Percentiles rank a stretch among this genome's conserved stretches.
phyloP scores from a whole-genome alignment of 2,113 vertebrate species.

The Gasterosteus aculeatus region DNA sequence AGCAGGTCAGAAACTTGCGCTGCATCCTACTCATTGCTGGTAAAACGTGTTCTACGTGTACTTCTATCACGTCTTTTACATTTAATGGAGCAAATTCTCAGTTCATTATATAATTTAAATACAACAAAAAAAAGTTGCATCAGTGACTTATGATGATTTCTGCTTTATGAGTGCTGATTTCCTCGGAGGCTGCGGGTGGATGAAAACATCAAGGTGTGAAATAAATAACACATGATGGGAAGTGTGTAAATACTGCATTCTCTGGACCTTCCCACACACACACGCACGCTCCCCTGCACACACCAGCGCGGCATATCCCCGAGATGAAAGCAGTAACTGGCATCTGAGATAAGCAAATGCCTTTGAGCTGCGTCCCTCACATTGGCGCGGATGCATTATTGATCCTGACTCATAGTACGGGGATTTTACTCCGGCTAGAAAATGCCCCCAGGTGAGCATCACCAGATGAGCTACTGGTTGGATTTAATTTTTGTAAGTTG shows the following conservation, averaged over 20 bases:
- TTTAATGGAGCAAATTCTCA: slow-evolving; percentile 15
- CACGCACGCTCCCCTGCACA: slow-evolving; percentile 50
- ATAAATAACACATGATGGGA: slow-evolving; percentile 74
- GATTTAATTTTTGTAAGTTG: slow-evolving; percentile 44
- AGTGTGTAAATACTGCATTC: slow-evolving; percentile 75
- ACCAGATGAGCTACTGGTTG: slow-evolving; percentile 61
- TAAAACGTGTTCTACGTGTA: slow-evolving; percentile 10
- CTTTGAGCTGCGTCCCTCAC: slow-evolving; percentile 78
- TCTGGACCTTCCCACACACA: slow-evolving; percentile 44
- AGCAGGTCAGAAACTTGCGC: background rate
- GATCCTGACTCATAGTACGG: slow-evolving; percentile 75
- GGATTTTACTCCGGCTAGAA: slow-evolving; percentile 65
- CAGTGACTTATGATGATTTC: slow-evolving; percentile 60
- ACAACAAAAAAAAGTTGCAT: slow-evolving; percentile 30
- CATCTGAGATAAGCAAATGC: slow-evolving; percentile 80
- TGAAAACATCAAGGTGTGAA: slow-evolving; percentile 79
- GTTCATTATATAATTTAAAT: slow-evolving; percentile 38
- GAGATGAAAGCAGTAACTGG: slow-evolving; percentile 80
- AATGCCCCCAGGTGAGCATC: slow-evolving; percentile 59
- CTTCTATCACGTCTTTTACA: slow-evolving; percentile 21
- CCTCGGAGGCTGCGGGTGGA: slow-evolving; percentile 63
- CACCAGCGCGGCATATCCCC: slow-evolving; percentile 58
- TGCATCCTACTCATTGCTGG: background rate
- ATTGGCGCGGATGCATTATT: slow-evolving; percentile 82
- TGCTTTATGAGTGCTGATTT: slow-evolving; percentile 65